A percentile compares a stretch with the other conserved stretches of the same genome.
Conservation (phyloP, 2,888 invertebrate genomes). For the Nemoura dubitans region DNA sequence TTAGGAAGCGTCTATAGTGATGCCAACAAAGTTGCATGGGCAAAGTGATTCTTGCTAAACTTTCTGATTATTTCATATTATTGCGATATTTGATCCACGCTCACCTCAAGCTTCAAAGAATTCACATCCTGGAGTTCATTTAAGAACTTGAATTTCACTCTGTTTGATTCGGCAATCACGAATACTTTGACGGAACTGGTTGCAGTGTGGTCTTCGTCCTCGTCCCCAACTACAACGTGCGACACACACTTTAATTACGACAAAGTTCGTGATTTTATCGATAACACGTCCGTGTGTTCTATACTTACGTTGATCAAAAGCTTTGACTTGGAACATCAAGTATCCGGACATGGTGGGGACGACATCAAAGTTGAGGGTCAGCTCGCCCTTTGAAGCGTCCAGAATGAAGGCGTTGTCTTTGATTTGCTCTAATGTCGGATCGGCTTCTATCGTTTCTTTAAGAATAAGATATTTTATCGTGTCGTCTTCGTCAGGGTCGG, state of each 20-base stretch:
- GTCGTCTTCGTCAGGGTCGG: conserved; percentile 64
- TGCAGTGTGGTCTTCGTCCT: conserved; percentile 57
- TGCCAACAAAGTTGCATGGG: too few relatives aligned
- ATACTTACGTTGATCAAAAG: conserved; percentile 60
- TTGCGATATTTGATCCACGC: conserved; percentile 51
- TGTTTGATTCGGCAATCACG: conserved; percentile 66
- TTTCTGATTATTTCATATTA: too few relatives aligned
- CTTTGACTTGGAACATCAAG: conserved; percentile 67
- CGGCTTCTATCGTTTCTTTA: conserved; percentile 59
- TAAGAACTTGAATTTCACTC: conserved; percentile 66
- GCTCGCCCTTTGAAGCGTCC: conserved; percentile 60
- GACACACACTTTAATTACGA: not conserved
- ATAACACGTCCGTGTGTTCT: not conserved
- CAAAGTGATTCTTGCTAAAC: too few relatives aligned
- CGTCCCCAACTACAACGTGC: not conserved
- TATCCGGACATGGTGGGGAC: conserved; percentile 68
- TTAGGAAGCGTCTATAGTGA: too few relatives aligned
- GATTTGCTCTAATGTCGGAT: conserved; percentile 61
- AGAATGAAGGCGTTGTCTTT: conserved; percentile 61
- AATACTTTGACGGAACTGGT: conserved; percentile 65
- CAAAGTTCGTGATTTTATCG: not conserved
- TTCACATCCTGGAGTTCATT: conserved; percentile 63
- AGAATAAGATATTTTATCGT: conserved; percentile 61
- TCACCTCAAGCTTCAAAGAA: conserved; percentile 62
- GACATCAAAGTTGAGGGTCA: conserved; percentile 65